Evolutionary conservation across 2,113 vertebrate genomes (phyloP).

Genomic region (Fulica atra): DNA sequence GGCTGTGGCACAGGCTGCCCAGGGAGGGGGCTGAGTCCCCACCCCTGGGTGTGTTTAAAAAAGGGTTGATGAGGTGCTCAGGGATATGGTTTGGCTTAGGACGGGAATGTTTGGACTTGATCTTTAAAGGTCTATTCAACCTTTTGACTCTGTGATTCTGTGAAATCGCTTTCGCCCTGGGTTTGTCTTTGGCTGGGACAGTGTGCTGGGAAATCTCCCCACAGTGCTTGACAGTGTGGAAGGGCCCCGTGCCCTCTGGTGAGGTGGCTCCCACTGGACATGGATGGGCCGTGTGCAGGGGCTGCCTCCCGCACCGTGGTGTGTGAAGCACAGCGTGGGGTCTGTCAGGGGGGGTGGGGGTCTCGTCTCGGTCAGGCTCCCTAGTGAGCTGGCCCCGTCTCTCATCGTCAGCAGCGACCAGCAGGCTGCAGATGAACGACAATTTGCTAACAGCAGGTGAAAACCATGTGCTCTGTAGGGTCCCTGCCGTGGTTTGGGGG

Average conservation of each 20-base stretch:
- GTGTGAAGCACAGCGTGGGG: fast-evolving
- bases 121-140: no score
- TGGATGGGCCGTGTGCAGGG: fast-evolving
- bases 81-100: no score
- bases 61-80: no score
- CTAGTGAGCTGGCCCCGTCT: no score
- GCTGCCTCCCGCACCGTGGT: fast-evolving
- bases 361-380: not conserved
- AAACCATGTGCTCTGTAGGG: fast-evolving
- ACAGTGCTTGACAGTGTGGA: not conserved
- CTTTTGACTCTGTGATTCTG: no score
- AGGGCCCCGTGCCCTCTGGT: fast-evolving
- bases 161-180: not conserved
- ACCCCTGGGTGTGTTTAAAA: no score
- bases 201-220: not conserved
- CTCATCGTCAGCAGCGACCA: no score
- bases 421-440: not conserved
- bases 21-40: no score
- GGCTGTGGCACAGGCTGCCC: no score
- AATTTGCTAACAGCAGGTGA: fast-evolving
- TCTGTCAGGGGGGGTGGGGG: not conserved
- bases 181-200: not conserved
- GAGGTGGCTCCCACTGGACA: fast-evolving
- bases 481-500: not conserved
- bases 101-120: no score